Base-by-base conservation (phyloP, 2,888 invertebrate species). In the Oegoconia quadripuncta region DNA sequence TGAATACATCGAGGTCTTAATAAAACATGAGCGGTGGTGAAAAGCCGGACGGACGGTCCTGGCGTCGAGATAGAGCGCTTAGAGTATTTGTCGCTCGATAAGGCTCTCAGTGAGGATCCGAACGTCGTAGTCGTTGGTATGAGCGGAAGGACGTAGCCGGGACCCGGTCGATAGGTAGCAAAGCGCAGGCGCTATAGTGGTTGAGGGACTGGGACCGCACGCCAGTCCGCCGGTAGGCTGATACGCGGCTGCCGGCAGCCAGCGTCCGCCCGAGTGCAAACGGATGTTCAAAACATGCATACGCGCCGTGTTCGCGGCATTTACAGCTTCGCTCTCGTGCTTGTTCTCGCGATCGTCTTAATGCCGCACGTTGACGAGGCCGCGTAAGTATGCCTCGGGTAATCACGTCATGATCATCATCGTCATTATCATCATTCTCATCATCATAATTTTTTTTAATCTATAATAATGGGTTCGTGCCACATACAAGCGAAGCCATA, bases 191-290 rank as follows among this genome's bases (percentile, higher is more conserved):
- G 79, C 71, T 59, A 37, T 56, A 52, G 59, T 58, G 59, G 65
- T 59, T 48, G 50, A 52, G 64, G 54, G 59, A 53, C 54, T 52
- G 52, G 42, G 50, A 57, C 60, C 62, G 49, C 52, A 58, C 68
- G 69, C 55, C 72, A 76, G 81, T 82, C 68, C 67, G 72, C 78
- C 81, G 78, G 69, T 71, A 61, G 79, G 64, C 68, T 64, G 62
- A 56, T 51, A 69, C 78, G 78, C 76, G 75, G 71, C 73, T 71
- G 83, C 75, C 79, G 76, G 72, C 73, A 74, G 73, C 66, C 57
- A 59, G 68, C 74, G 70, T 64, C 71, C 70, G 66, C 51, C 43
- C 32, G 38, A 67, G 50, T 66, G 67, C 66, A 50, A 54, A 70
- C 66, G 64, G 64, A 55, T 64, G 65, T 64, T 59, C 59, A 52